These are phyloP conservation scores for Phylloscopus trochiloides DNA, from an alignment of 2,113 vertebrate species.

Conservation along the genomic window DNA sequence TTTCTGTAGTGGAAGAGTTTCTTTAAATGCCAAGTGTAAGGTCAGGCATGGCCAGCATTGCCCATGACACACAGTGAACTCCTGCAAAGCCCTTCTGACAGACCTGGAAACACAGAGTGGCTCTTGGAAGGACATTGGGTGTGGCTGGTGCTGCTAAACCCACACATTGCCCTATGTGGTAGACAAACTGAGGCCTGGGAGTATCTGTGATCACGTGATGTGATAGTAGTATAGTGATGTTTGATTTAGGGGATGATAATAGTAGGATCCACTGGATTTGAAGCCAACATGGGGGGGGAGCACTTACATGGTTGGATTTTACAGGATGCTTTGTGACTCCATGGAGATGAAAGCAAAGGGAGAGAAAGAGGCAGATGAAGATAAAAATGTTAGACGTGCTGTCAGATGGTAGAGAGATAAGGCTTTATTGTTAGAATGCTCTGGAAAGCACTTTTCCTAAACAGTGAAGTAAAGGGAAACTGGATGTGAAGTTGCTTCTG, in stretches of 20 bases:
- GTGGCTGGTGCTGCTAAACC: not conserved
- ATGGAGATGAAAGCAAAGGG: not conserved
- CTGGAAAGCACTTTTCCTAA: not conserved
- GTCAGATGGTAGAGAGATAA: not conserved
- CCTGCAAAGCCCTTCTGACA: not conserved
- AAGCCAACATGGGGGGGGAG: not conserved
- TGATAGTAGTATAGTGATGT: not conserved
- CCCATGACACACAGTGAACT: not conserved
- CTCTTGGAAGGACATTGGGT: not conserved
- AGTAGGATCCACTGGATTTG: not conserved
- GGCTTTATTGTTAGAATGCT: not conserved
- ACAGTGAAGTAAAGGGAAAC: not conserved
- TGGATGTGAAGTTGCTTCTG: not conserved
- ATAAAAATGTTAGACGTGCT: not conserved
- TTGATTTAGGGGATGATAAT: not conserved
- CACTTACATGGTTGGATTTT: not conserved
- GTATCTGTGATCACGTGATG: not conserved
- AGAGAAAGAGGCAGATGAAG: not conserved
- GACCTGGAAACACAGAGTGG: not conserved
- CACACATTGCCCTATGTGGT: fast-evolving
- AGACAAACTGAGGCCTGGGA: not conserved
- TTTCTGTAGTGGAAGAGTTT: not conserved
- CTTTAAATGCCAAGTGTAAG: not conserved
- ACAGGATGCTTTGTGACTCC: not conserved
- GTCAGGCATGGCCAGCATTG: not conserved